Evolutionary conservation across 2,113 vertebrate species (phyloP).

Genomic region (Chloebia gouldiae): DNA sequence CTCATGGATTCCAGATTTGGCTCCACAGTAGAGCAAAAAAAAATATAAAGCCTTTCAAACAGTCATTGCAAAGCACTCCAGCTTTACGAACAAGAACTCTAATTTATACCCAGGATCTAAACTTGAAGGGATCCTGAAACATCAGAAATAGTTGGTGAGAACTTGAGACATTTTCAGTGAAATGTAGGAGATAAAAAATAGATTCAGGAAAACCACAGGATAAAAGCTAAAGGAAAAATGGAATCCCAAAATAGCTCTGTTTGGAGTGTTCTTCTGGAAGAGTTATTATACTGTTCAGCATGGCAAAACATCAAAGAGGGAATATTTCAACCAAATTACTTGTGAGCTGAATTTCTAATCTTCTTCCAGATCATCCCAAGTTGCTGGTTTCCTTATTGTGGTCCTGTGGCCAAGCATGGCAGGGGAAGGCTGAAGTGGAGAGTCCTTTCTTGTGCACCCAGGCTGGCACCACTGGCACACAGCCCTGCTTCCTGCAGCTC

Average conservation of each 20-base stretch:
- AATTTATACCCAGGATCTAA: constrained; percentile 39
- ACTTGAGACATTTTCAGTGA: constrained; percentile 19
- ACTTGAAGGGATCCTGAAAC: constrained; percentile 50
- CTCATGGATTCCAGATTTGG: not conserved
- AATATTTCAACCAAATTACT: constrained; percentile 42
- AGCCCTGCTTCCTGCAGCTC: not conserved
- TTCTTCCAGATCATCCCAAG: constrained; percentile 59
- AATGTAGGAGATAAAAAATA: constrained; percentile 47
- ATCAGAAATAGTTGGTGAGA: constrained; percentile 30
- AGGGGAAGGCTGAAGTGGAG: not conserved
- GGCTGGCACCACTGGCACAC: not conserved
- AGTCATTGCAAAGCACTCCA: not conserved
- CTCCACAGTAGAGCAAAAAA: not conserved
- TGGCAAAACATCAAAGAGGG: constrained; percentile 49
- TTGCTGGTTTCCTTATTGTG: constrained; percentile 20
- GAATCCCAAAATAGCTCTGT: constrained; percentile 55
- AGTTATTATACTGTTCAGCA: constrained; percentile 12
- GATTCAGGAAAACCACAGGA: constrained; percentile 56
- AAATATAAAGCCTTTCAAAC: not conserved
- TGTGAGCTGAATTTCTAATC: constrained; percentile 42
- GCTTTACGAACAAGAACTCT: constrained; percentile 1
- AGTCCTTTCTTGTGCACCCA: not conserved
- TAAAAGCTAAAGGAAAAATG: constrained; percentile 43
- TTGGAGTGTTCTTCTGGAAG: constrained; percentile 29
- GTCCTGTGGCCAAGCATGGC: constrained; percentile 36